A percentile compares a stretch with the other conserved stretches of the same genome.
Evolutionary conservation across 2,797 vertebrate genomes (phyloP).

Genomic region (Cetoscarus ocellatus): DNA sequence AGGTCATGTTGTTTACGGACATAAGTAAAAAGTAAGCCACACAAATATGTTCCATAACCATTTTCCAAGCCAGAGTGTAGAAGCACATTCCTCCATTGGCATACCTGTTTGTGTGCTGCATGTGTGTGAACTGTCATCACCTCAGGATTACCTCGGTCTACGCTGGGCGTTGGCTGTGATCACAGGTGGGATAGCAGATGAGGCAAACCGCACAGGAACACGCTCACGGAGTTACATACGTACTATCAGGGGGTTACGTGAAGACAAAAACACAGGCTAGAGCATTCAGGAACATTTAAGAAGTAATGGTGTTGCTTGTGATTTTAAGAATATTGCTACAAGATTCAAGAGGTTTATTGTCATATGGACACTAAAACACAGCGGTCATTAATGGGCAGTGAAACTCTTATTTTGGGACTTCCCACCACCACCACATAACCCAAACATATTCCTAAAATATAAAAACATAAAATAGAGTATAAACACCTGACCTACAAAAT

Average conservation of each 20-base stretch:
- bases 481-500: too few relatives aligned
- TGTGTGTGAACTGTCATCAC: slow-evolving; percentile 52
- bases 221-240: slow-evolving; percentile 18
- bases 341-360: too few relatives aligned
- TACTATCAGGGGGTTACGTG: not conserved
- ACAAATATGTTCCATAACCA: not conserved
- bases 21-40: not conserved
- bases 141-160: slow-evolving; percentile 42
- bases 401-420: too few relatives aligned
- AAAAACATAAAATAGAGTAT: too few relatives aligned
- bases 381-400: too few relatives aligned
- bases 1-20: not conserved
- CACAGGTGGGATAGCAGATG: slow-evolving; percentile 34
- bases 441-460: too few relatives aligned
- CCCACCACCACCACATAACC: too few relatives aligned
- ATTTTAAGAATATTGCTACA: not conserved
- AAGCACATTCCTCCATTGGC: not conserved
- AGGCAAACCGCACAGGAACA: not conserved
- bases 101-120: slow-evolving; percentile 37
- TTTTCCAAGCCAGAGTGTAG: not conserved
- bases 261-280: not conserved
- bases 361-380: too few relatives aligned
- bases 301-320: not conserved
- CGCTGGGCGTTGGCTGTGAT: slow-evolving; percentile 32
- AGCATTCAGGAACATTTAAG: not conserved